Percentiles rank a stretch among this genome's conserved stretches.
Conservation (phyloP, 2,113 vertebrate species). For the Kryptolebias marmoratus region DNA sequence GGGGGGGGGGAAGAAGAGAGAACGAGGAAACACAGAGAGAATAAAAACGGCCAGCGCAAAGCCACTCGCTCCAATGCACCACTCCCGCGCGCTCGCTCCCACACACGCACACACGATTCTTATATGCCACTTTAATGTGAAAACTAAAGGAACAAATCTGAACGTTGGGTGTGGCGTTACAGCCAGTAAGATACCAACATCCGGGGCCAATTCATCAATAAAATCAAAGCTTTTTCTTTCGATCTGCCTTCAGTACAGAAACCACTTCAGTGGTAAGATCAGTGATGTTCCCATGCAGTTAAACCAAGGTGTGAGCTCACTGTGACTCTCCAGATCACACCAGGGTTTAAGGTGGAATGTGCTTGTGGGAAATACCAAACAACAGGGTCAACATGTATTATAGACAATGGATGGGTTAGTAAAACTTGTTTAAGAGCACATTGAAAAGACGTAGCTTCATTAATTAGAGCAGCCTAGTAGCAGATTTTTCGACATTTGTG, state of each 20-base stretch:
- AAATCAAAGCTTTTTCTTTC: conserved; percentile 12
- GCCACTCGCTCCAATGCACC: conserved; percentile 61
- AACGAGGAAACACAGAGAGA: conserved; percentile 99
- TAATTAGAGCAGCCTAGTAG: conserved; percentile 32
- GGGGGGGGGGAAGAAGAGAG: conserved; percentile 89
- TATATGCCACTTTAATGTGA: conserved; percentile 48
- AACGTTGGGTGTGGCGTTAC: conserved; percentile 44
- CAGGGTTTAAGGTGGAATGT: conserved; percentile 70
- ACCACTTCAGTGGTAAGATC: conserved; percentile 63
- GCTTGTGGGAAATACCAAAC: conserved; percentile 67
- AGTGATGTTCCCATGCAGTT: conserved; percentile 74
- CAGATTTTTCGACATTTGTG: conserved; percentile 6
- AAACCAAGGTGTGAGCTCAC: conserved; percentile 63
- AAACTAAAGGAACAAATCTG: conserved; percentile 49
- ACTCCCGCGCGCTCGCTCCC: conserved; percentile 27
- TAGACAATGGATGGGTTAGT: conserved; percentile 79
- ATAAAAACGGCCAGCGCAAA: conserved; percentile 99
- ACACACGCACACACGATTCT: conserved; percentile 26
- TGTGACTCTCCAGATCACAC: conserved; percentile 39
- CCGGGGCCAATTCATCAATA: conserved; percentile 28
- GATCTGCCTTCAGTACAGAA: conserved; percentile 68
- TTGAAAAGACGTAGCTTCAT: conserved; percentile 42
- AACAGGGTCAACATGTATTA: conserved; percentile 66
- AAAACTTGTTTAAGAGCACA: conserved; percentile 59
- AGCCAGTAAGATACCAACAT: conserved; percentile 29